Conservation (phyloP, 2,888 invertebrate species). For the Volucella bombylans region DNA sequence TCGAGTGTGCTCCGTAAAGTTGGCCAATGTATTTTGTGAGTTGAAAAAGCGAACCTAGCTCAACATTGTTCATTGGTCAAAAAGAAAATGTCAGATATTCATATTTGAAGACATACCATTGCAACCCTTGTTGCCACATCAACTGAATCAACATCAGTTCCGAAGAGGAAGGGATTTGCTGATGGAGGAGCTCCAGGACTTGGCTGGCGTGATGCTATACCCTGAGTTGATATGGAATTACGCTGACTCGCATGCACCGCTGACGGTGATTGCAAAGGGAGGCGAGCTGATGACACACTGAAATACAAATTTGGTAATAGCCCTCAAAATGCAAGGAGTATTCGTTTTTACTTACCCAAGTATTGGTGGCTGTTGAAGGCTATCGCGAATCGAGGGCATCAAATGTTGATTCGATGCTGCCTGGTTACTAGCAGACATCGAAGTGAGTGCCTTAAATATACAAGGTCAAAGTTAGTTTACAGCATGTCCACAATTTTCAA, state of each 20-base stretch:
- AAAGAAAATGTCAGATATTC: too few relatives aligned
- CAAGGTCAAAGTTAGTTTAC: background rate
- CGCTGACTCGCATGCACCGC: slow-evolving; percentile 81
- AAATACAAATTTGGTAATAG: background rate
- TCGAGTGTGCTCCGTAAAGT: slow-evolving; percentile 98
- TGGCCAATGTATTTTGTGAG: slow-evolving; percentile 97
- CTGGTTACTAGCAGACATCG: slow-evolving; percentile 86
- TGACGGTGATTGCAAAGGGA: slow-evolving; percentile 80
- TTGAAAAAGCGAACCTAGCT: slow-evolving; percentile 92
- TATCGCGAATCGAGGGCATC: slow-evolving; percentile 87
- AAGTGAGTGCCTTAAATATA: slow-evolving; percentile 81
- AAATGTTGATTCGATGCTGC: slow-evolving; percentile 84
- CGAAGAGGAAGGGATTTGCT: slow-evolving; percentile 94
- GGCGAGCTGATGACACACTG: slow-evolving; percentile 80
- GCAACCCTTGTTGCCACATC: slow-evolving; percentile 99
- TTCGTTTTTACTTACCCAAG: slow-evolving; percentile 81
- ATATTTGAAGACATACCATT: slow-evolving; percentile 86
- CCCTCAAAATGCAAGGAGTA: background rate
- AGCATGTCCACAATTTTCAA: too few relatives aligned
- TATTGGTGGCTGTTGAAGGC: slow-evolving; percentile 85
- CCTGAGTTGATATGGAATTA: slow-evolving; percentile 82
- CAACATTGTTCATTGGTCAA: slow-evolving; percentile 6
- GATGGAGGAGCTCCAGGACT: slow-evolving; percentile 84
- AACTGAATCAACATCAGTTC: slow-evolving; percentile 97
- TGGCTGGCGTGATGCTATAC: slow-evolving; percentile 83